Conservation (phyloP, 1,140 invertebrate genomes). For the Papilio polytes region DNA sequence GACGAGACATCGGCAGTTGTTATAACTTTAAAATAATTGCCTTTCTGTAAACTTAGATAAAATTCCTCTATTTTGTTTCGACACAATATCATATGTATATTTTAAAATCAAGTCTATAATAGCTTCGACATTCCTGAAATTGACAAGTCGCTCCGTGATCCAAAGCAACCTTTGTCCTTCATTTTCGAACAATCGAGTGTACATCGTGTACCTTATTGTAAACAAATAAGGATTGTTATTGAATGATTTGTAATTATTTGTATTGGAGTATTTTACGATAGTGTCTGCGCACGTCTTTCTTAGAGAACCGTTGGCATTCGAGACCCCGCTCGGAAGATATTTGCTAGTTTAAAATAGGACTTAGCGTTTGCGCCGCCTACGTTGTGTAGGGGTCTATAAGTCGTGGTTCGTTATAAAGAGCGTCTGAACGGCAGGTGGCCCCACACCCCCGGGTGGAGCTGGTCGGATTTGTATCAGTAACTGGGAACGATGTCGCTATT, state of each 20-base stretch:
- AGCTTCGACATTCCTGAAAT: background rate
- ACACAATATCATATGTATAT: conserved; percentile 1
- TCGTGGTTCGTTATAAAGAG: conserved; percentile 70
- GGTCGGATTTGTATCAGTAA: conserved; percentile 18
- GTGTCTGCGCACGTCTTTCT: conserved; percentile 22
- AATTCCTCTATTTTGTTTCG: background rate
- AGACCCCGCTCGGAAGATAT: conserved; percentile 43
- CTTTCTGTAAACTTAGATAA: background rate
- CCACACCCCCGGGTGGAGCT: conserved; percentile 42
- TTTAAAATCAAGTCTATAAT: background rate
- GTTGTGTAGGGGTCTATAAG: conserved; percentile 63
- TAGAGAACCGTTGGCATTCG: conserved; percentile 34
- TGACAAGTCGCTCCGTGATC: conserved; percentile 18
- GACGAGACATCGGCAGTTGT: background rate
- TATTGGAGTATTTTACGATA: conserved; percentile 31
- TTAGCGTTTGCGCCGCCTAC: conserved; percentile 47
- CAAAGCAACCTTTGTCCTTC: conserved; percentile 33
- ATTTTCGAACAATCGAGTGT: conserved; percentile 22
- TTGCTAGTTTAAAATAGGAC: conserved; percentile 37
- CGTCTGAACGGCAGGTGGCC: conserved; percentile 67
- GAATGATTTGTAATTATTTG: conserved; percentile 35
- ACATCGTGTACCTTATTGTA: conserved; percentile 29
- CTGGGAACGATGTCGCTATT: conserved; percentile 24
- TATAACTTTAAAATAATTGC: background rate
- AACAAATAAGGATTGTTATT: conserved; percentile 25